These are phyloP conservation scores for Axis porcinus DNA, from an alignment of 2,113 vertebrate genomes.

Conservation along the genomic window DNA sequence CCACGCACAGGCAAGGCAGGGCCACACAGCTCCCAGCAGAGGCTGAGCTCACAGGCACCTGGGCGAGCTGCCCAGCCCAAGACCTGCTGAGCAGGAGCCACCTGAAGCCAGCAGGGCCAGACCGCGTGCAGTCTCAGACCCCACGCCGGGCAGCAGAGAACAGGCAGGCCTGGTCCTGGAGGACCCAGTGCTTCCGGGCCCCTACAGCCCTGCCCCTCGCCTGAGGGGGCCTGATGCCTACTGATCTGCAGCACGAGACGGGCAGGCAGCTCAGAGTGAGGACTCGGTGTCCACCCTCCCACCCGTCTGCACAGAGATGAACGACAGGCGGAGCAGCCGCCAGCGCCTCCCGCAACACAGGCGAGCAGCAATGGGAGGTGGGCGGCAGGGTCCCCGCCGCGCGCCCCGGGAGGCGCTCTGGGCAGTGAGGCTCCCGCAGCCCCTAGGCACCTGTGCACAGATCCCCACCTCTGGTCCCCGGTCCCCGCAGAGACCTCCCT, in stretches of 20 bases:
- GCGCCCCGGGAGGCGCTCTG: background rate
- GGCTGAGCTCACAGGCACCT: background rate
- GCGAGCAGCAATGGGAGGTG: background rate
- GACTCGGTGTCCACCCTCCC: too few relatives aligned
- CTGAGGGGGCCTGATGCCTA: background rate
- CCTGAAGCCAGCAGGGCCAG: too few relatives aligned
- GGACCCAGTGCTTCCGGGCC: background rate
- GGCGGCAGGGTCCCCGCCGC: background rate
- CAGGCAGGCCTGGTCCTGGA: background rate
- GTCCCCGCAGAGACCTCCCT: fast-evolving
- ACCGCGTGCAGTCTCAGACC: background rate
- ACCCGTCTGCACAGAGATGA: background rate
- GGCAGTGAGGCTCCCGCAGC: background rate
- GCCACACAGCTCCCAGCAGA: background rate
- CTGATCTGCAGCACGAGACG: background rate
- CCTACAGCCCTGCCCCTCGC: too few relatives aligned
- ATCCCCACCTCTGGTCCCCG: background rate
- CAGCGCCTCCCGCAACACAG: too few relatives aligned
- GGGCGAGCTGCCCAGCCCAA: background rate
- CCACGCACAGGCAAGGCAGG: background rate
- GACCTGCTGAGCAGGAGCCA: background rate
- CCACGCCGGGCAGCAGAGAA: background rate
- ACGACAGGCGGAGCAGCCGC: background rate
- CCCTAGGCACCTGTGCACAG: background rate
- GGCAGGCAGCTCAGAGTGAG: background rate